Base-by-base conservation (phyloP, 2,888 invertebrate genomes). In the Heteromyza rotundicornis region DNA sequence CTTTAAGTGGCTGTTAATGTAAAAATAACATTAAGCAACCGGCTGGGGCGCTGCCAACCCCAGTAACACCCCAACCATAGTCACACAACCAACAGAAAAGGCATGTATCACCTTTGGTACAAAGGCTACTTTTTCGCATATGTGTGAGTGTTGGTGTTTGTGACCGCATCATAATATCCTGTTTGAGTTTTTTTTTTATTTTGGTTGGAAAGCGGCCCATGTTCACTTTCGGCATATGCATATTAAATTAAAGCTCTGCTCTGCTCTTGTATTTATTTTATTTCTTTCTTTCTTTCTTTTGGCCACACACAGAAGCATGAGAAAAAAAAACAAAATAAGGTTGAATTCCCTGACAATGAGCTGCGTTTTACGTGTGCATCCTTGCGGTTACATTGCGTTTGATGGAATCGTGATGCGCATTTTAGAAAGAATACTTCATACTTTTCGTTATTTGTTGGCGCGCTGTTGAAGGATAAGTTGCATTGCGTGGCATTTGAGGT, bases 331-430 rank as follows among this genome's bases (percentile, higher is more conserved):
- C 19, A 8, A 20, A 17, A 32, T n/a, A 8, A 7, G 40, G 14
- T 7, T 2, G 19, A 49, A 59, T 57, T 36, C 19, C 47, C 65
- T 69, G 68, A 76, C 70, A 77, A 73, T 73, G 71, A 71, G 74
- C 70, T 75, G 70, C 70, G 70, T 69, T 70, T 68, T 69, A 70
- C 68, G 71, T 73, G 75, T 69, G 73, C 76, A 75, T 74, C 68
- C 69, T 72, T 69, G 70, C 64, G 74, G 69, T 68, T n/a, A n/a
- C n/a, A n/a, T n/a, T 66, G 61, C 63, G 47, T 20, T n/a, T 47
- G 47, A 47, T 47, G 47, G 19, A 47, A 47, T 47, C 47, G 47
- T 47, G 47, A 47, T 47, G 47, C 19, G 47, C 47, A 47, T 47
- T 47, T 20, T 20, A 47, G 19, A 19, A 47, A 40, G n/a, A 47